Evolutionary conservation across 2,888 invertebrate species (phyloP), one percentile per base, ranked within the genome.

Genomic region (Tineola bisselliella): DNA sequence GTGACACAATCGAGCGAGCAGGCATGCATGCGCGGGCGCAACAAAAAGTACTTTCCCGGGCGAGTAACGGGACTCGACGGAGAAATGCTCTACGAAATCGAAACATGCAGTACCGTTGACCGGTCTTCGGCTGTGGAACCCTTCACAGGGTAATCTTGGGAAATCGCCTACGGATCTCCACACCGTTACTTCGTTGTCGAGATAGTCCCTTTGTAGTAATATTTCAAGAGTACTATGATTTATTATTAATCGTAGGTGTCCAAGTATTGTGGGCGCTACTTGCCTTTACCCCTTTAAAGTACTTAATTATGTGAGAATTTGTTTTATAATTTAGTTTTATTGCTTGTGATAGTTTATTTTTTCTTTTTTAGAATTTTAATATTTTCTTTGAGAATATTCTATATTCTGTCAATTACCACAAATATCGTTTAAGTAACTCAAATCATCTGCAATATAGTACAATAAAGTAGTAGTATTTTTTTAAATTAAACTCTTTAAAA

Each of bases 31-130:
- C 63, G 65, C 64, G 65, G 64, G 73, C 70, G 76, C 75, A 78
- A 81, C 82, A 83, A 83, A 48, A 82, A 84, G 84, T 86, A 81
- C 84, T 86, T 86, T 86, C 65, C 66, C 84, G 82, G 79, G 73
- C 82, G 77, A 73, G 74, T 88, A 88, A 87, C 88, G 88, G 88
- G 79, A 87, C 74, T 64, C 65, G 66, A 68, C 75, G 79, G 87
- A 87, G 88, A 87, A 88, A 88, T 87, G 87, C 82, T 84, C 86
- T 87, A 87, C 84, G 87, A 88, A 88, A 88, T 81, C 87, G 88
- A 88, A 88, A 87, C 87, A 87, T 76, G 82, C 74, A 70, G 77
- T 81, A 78, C 87, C 86, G 86, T 87, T 84, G 84, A 70, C 64
- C 73, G 82, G 82, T 82, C 81, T 83, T 83, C 77, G 38, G 19